Conservation (phyloP, 1,140 invertebrate genomes). For the Andricus grossulariae region DNA sequence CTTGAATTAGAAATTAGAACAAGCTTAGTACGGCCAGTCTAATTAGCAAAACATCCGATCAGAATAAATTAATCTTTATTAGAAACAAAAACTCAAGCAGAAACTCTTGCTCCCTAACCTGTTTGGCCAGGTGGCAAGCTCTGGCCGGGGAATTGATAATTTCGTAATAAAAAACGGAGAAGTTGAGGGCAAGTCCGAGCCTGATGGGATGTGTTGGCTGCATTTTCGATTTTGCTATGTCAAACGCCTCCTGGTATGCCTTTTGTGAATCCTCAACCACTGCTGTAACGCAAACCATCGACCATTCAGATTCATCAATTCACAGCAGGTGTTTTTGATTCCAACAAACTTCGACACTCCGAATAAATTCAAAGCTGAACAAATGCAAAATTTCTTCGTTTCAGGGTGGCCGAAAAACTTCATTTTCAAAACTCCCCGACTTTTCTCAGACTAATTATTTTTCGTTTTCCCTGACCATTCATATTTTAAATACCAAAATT, state of each 20-base stretch:
- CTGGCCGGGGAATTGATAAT: slow-evolving; percentile 97
- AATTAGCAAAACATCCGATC: not conserved
- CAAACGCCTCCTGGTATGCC: slow-evolving; percentile 99
- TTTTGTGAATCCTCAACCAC: slow-evolving; percentile 98
- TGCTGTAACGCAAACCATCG: slow-evolving; percentile 81
- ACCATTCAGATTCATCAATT: slow-evolving; percentile 30
- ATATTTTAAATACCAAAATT: no score
- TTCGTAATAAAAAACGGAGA: slow-evolving; percentile 99
- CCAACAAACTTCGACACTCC: no score
- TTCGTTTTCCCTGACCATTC: no score
- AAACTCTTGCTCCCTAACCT: slow-evolving; percentile 81
- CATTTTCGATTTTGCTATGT: slow-evolving; percentile 99
- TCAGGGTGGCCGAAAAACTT: no score
- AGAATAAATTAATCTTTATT: slow-evolving; percentile 29
- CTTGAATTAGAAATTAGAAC: no score
- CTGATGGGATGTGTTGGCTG: slow-evolving; percentile 98
- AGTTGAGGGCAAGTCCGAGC: slow-evolving; percentile 97
- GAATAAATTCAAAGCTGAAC: no score
- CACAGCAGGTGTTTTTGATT: slow-evolving; percentile 3
- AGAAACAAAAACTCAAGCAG: slow-evolving; percentile 36
- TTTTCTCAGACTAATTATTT: no score
- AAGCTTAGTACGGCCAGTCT: no score
- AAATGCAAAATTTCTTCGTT: no score
- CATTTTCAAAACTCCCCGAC: no score
- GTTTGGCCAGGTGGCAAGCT: slow-evolving; percentile 97